phyloP scores from a whole-genome alignment of 2,113 vertebrate species.

The Oxyruncus cristatus region DNA sequence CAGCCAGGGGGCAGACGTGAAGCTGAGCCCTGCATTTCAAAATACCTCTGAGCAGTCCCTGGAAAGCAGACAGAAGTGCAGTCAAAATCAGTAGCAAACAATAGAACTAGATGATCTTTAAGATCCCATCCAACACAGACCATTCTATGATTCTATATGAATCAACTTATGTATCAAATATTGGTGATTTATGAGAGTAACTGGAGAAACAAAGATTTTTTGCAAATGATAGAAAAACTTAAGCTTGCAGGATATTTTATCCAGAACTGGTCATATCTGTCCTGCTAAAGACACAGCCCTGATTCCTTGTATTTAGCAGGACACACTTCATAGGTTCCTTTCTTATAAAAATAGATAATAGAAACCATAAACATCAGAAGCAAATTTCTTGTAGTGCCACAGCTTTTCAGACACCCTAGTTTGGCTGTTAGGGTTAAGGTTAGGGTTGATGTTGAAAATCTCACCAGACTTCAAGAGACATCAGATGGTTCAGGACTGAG shows the following conservation, averaged over 20 bases:
- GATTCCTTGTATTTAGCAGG: not conserved
- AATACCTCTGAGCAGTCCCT: not conserved
- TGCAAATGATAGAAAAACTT: not conserved
- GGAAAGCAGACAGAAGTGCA: not conserved
- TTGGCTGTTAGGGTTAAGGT: not conserved
- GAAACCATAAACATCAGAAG: not conserved
- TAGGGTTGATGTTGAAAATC: not conserved
- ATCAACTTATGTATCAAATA: not conserved
- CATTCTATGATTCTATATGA: not conserved
- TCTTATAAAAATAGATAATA: not conserved
- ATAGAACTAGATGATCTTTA: not conserved
- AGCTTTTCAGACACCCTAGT: not conserved
- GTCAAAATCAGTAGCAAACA: not conserved
- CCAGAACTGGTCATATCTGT: not conserved
- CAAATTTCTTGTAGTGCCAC: not conserved
- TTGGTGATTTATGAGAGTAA: not conserved
- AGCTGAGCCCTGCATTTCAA: not conserved
- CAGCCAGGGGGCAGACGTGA: not conserved
- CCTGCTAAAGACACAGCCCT: not conserved
- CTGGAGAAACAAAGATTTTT: not conserved
- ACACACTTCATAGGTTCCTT: not conserved
- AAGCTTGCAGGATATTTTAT: not conserved
- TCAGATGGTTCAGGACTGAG: not conserved
- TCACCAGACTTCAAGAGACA: not conserved
- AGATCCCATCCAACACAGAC: not conserved